Conservation (phyloP, 64 coral and sea anemone species). For the Platygyra sinensis region DNA sequence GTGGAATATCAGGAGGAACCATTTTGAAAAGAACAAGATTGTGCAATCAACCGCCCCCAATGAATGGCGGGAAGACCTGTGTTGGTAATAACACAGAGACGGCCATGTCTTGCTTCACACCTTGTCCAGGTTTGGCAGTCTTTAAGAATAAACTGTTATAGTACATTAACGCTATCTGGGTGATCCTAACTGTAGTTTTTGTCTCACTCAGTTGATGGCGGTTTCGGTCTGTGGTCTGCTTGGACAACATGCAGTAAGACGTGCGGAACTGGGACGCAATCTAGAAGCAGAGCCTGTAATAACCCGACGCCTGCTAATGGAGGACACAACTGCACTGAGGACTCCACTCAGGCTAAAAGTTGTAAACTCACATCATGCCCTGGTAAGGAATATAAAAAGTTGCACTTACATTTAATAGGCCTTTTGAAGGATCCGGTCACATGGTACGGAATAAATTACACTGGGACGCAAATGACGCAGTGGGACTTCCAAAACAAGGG, state of each 20-base stretch:
- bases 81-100: conserved; percentile 76
- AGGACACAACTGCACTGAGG: conserved; percentile 68
- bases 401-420: too few species aligned
- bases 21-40: conserved; percentile 67
- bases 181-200: too few species aligned
- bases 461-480: too few species aligned
- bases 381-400: neutral
- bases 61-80: conserved; percentile 90
- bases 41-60: conserved; percentile 85
- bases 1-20: conserved; percentile 75
- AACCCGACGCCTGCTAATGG: conserved; percentile 62
- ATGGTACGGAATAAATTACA: too few species aligned
- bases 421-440: too few species aligned
- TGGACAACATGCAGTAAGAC: conserved; percentile 82
- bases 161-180: too few species aligned
- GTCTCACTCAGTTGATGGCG: conserved; percentile 68
- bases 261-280: conserved; percentile 74
- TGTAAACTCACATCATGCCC: conserved; percentile 65
- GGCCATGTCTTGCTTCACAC: conserved; percentile 70
- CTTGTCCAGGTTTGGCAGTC: conserved; percentile 75
- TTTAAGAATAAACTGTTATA: too few species aligned
- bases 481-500: too few species aligned
- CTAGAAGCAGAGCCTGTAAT: conserved; percentile 61
- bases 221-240: conserved; percentile 80
- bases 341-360: conserved; percentile 50